A percentile compares a stretch with the other conserved stretches of the same genome.
Conservation (phyloP, 1,140 invertebrate species). For the Lordiphosa clarofinis region DNA sequence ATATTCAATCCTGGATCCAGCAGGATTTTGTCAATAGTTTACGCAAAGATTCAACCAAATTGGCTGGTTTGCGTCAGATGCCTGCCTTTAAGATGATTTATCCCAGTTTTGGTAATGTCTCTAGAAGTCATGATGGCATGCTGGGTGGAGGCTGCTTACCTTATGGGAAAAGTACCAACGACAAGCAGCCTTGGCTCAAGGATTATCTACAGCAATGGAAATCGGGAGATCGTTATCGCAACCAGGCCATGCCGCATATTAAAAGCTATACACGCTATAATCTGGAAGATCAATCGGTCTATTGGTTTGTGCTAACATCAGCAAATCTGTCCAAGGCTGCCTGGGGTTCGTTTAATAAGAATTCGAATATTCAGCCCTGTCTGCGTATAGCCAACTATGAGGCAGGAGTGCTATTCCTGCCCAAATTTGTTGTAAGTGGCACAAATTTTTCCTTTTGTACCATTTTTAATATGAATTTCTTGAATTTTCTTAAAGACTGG, state of each 20-base stretch:
- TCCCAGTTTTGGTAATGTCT: conserved; percentile 89
- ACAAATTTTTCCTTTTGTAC: too few species aligned
- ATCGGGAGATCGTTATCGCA: conserved; percentile 84
- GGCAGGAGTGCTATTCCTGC: conserved; percentile 93
- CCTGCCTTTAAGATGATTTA: conserved; percentile 81
- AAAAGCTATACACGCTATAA: conserved; percentile 91
- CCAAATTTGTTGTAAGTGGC: conserved; percentile 88
- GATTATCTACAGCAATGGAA: conserved; percentile 92
- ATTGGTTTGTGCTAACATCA: conserved; percentile 93
- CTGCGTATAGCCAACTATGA: conserved; percentile 93
- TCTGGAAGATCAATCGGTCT: conserved; percentile 85
- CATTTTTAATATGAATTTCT: neutral
- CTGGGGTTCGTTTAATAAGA: conserved; percentile 90
- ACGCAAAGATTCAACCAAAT: conserved; percentile 80
- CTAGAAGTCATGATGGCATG: conserved; percentile 90
- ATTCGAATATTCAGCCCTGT: conserved; percentile 81
- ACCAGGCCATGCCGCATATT: conserved; percentile 94
- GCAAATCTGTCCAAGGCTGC: conserved; percentile 97
- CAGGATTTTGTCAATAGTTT: conserved; percentile 85
- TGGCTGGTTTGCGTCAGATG: conserved; percentile 59
- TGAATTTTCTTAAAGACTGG: conserved; percentile 49
- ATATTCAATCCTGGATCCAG: conserved; percentile 85
- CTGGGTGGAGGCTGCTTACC: conserved; percentile 93
- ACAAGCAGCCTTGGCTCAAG: conserved; percentile 93
- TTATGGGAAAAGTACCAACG: conserved; percentile 88